Base-by-base conservation (phyloP, 2,113 vertebrate genomes). In the Promerops cafer region DNA sequence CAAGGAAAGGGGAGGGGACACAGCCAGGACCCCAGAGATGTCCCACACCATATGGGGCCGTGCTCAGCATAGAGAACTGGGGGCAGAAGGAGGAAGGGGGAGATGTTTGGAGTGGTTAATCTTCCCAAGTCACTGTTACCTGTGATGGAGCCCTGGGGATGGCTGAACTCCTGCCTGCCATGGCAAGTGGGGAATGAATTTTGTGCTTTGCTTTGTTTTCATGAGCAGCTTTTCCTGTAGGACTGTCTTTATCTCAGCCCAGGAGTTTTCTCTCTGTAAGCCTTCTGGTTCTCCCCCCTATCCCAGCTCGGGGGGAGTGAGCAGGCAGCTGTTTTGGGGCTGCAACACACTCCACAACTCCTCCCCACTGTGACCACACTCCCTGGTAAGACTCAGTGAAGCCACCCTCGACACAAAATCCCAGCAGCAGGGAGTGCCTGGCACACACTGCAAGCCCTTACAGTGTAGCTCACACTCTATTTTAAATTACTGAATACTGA, bases 231-330 rank as follows among this genome's bases (percentile, higher is more conserved):
- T 59, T 65, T 23, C 59, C 21, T 16, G 5, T 45, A 31, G 42
- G 27, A 17, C 9, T 52, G 27, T 30, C 24, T 59, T n/a, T 19
- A 26, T 50, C 23, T 39, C 33, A 56, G 5, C 13, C 27, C 16
- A 52, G 7, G 23, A 28, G 16, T 50, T 49, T 24, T 44, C 5
- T 24, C 42, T 18, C 13, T 44, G 50, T 42, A 6, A 23, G 31
- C 37, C 42, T 35, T 18, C n/a, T 13, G 9, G 4, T 47, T 68
- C 4, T 50, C 33, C 28, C 27, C 8, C 40, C 19, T 10, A 26
- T 28, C 28, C 39, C n/a, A 50, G 0, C 14, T 2, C 0, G 0
- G 4, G 20, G 37, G 23, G 15, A 45, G 19, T 8, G 45, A 52
- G 28, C 23, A 24, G 60, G 52, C 1, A 0, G 2, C 14, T 19